Base-by-base conservation (phyloP, 2,888 invertebrate species). In the Sinotaia quadrata region DNA sequence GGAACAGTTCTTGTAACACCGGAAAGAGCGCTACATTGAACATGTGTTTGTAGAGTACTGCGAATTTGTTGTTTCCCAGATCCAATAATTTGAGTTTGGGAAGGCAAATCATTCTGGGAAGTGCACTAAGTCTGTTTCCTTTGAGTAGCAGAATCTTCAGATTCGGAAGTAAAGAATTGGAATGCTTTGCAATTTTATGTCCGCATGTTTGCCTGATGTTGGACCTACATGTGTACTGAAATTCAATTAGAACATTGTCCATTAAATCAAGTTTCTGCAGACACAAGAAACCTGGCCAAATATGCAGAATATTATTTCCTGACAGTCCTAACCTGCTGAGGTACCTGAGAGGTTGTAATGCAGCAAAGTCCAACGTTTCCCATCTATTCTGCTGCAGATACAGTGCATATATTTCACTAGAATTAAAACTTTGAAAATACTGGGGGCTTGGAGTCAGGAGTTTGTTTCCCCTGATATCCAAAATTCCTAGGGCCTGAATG, bases 201-300 rank as follows among this genome's bases (percentile, higher is more conserved):
- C n/a, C n/a, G n/a, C n/a, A n/a, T n/a, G n/a, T n/a, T n/a, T n/a
- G n/a, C n/a, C n/a, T n/a, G n/a, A n/a, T n/a, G n/a, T n/a, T n/a
- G n/a, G n/a, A n/a, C n/a, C n/a, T n/a, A 57, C 70, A 70, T 2
- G 66, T 70, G 1, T 18, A 34, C 8, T 54, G 70, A 37, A 70
- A 70, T 1, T 8, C 36, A 0, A 44, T 24, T 4, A 70, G 60
- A 3, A 21, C 24, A 41, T 70, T 70, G 44, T 66, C 49, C 18
- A 21, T 15, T n/a, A 70, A 49, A 33, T 60, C 29, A 24, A 70
- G 21, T 5, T 31, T 31, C 33, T 37, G 49, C n/a, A 69, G 36
- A 15, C 12, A 31, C 52, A 65, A 24, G n/a, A 12, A 29, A 12
- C n/a, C 59, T 1, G 58, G 34, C 3, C 21, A n/a, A 7, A 60